A percentile compares a stretch with the other conserved stretches of the same genome.
These are phyloP conservation scores for Agrotis exclamationis DNA, from an alignment of 2,888 invertebrate species.

Conservation along the genomic window DNA sequence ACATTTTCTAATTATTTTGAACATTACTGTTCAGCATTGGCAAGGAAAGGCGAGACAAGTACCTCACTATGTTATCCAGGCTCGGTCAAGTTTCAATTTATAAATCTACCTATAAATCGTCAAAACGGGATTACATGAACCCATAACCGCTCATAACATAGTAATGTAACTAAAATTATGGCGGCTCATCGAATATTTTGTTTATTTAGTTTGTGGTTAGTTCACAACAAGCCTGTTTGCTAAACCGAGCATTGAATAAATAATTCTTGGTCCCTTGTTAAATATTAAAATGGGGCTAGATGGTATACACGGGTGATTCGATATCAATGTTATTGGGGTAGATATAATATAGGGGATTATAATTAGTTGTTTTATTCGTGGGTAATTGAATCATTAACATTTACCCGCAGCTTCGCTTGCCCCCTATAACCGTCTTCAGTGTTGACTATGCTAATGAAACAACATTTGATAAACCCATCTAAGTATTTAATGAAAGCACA, in stretches of 20 bases:
- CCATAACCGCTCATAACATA: slow-evolving; percentile 61
- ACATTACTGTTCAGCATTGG: too few species aligned
- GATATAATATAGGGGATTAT: slow-evolving; percentile 36
- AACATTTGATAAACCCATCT: too few species aligned
- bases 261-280: slow-evolving; percentile 83
- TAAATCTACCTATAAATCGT: slow-evolving; percentile 14
- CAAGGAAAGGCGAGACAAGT: too few species aligned
- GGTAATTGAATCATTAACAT: slow-evolving; percentile 4
- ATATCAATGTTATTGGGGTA: slow-evolving; percentile 65
- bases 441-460: too few species aligned
- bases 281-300: slow-evolving; percentile 80
- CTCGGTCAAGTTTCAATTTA: too few species aligned
- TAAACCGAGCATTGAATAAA: slow-evolving; percentile 84
- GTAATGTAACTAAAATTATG: slow-evolving; percentile 78
- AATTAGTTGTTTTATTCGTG: slow-evolving; percentile 35
- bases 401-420: too few species aligned
- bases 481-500: too few species aligned
- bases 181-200: slow-evolving; percentile 82
- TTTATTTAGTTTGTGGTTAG: slow-evolving; percentile 82
- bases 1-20: too few species aligned
- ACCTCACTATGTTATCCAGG: too few species aligned
- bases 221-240: slow-evolving; percentile 81
- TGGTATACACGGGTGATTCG: slow-evolving; percentile 69
- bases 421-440: too few species aligned
- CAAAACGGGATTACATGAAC: slow-evolving; percentile 57